Conservation (phyloP, 1,140 invertebrate genomes). For the Drosophila rufa region DNA sequence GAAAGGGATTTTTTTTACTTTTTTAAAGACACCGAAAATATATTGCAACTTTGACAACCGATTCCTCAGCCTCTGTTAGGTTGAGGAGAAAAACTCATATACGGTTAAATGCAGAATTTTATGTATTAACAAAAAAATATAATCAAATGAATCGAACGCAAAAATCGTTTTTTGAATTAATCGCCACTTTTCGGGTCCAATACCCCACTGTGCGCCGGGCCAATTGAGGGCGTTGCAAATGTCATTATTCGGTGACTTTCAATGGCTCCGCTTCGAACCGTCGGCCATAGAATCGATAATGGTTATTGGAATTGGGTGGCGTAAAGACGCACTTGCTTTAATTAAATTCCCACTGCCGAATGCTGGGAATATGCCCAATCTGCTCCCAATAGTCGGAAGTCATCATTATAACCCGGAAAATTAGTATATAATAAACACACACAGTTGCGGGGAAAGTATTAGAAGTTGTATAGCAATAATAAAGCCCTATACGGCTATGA, state of each 20-base stretch:
- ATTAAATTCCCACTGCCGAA: slow-evolving; percentile 9
- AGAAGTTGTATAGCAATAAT: neutral
- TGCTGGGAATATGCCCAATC: slow-evolving; percentile 9
- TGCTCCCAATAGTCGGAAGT: slow-evolving; percentile 2
- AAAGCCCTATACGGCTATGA: too few species aligned
- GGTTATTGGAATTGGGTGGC: slow-evolving; percentile 1
- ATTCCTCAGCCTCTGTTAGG: too few species aligned
- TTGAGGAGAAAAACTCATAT: too few species aligned
- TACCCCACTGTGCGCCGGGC: too few species aligned
- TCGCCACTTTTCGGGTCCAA: too few species aligned
- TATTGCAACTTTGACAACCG: too few species aligned
- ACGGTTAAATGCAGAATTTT: too few species aligned
- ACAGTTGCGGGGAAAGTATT: slow-evolving; percentile 7
- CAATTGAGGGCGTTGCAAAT: slow-evolving; percentile 51
- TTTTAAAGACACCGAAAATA: too few species aligned
- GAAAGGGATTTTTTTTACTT: too few species aligned
- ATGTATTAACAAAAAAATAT: too few species aligned
- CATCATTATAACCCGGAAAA: slow-evolving; percentile 19
- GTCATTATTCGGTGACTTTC: slow-evolving; percentile 32
- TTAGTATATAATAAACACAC: neutral
- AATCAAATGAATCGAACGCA: too few species aligned
- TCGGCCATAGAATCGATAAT: slow-evolving; percentile 1
- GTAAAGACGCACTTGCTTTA: slow-evolving; percentile 22
- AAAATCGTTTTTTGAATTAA: too few species aligned
- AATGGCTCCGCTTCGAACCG: neutral